phyloP scores from a whole-genome alignment of 2,797 vertebrate species.

The Ispidina picta region DNA sequence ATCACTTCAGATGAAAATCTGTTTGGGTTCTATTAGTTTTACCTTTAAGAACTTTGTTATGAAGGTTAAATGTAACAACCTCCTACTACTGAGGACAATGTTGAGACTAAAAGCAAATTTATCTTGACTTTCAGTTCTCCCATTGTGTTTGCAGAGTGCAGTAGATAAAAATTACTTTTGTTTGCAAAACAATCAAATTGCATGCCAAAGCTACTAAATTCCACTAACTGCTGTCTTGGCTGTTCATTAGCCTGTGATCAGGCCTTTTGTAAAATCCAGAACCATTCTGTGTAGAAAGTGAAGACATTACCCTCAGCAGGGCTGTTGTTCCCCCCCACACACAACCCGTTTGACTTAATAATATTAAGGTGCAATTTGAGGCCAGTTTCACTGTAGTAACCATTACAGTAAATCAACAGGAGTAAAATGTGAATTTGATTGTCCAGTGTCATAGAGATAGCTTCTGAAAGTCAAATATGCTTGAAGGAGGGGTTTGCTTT shows the following conservation, averaged over 20 bases:
- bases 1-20: not conserved
- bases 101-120: constrained; percentile 30
- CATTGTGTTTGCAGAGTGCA: constrained; percentile 37
- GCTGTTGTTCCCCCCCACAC: not conserved
- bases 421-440: not conserved
- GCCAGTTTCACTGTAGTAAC: not conserved
- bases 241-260: not conserved
- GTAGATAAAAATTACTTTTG: constrained; percentile 44
- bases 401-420: not conserved
- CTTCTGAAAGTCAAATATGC: not conserved
- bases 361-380: not conserved
- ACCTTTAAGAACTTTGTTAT: not conserved
- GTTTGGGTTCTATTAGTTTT: not conserved
- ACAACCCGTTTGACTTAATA: not conserved
- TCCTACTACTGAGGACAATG: not conserved
- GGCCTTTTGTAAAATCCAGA: not conserved
- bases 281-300: not conserved
- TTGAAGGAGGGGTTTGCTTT: not conserved
- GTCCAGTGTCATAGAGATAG: not conserved
- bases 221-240: not conserved
- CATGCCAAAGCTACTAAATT: not conserved
- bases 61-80: not conserved
- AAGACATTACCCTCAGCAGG: not conserved
- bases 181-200: constrained; percentile 44
- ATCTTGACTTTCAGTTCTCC: constrained; percentile 32